A percentile compares a stretch with the other conserved stretches of the same genome.
Evolutionary conservation across 92 coral and sea anemone species (phyloP).

Genomic region (Palythoa grandis): DNA sequence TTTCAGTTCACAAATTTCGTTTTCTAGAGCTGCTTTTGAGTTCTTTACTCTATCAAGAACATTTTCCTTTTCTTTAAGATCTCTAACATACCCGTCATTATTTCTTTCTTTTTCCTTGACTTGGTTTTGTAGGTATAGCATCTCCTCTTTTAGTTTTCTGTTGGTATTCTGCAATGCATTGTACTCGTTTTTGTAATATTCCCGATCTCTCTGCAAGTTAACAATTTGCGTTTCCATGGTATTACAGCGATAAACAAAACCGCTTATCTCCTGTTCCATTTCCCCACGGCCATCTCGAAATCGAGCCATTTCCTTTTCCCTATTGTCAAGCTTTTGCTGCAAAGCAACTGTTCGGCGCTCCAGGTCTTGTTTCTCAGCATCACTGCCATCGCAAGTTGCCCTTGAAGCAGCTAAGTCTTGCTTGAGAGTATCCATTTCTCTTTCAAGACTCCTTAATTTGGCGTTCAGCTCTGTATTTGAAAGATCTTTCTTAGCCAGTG

Average conservation of each 20-base stretch:
- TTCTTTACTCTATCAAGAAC: conserved; percentile 70
- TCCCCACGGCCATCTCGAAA: conserved; percentile 79
- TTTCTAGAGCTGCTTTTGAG: conserved; percentile 72
- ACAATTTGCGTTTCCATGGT: conserved; percentile 89
- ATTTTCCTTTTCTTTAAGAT: conserved; percentile 80
- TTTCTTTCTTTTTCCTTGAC: conserved; percentile 82
- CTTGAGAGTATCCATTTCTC: conserved; percentile 79
- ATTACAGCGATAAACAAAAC: conserved; percentile 71
- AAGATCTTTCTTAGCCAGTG: conserved; percentile 72
- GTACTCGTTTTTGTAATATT: conserved; percentile 93
- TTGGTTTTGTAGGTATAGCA: conserved; percentile 83
- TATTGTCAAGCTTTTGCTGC: conserved; percentile 71
- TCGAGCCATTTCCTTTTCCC: conserved; percentile 77
- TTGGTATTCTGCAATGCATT: conserved; percentile 71
- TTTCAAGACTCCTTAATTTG: conserved; percentile 75
- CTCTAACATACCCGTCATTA: conserved; percentile 73
- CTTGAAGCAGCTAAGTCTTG: conserved; percentile 80
- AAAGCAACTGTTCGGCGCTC: conserved; percentile 72
- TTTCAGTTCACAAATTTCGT: conserved; percentile 75
- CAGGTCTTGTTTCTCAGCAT: conserved; percentile 80
- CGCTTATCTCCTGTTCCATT: conserved; percentile 85
- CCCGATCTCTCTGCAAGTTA: conserved; percentile 81
- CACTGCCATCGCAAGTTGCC: conserved; percentile 78
- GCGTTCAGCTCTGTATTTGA: conserved; percentile 77
- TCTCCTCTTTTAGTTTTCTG: conserved; percentile 82